Conservation (phyloP, 2,113 vertebrate genomes). For the Chloroceryle aenea region DNA sequence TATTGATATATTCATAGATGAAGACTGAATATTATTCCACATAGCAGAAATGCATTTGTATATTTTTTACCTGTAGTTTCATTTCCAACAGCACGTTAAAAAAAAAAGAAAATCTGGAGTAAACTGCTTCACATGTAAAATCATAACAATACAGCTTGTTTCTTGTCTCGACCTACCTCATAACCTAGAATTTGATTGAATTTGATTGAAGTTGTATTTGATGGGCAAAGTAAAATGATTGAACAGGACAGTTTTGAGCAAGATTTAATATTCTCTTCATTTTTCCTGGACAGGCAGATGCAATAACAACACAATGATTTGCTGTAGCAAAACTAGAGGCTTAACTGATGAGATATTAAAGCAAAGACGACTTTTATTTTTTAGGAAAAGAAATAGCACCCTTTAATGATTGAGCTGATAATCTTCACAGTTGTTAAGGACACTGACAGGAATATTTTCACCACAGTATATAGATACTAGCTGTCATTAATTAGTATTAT, state of each 20-base stretch:
- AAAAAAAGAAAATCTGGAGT: background rate
- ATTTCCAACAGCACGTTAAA: background rate
- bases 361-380: background rate
- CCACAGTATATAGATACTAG: background rate
- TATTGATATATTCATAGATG: background rate
- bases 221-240: background rate
- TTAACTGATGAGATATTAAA: constrained; percentile 14
- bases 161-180: background rate
- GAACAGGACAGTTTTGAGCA: background rate
- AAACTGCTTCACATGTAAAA: background rate
- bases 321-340: background rate
- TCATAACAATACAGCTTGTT: background rate
- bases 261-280: background rate
- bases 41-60: rapidly evolving
- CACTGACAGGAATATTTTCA: constrained; percentile 4
- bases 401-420: background rate
- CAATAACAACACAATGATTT: constrained; percentile 8
- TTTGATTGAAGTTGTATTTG: background rate
- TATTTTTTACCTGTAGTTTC: background rate
- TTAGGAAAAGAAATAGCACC: background rate
- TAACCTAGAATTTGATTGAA: background rate
- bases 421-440: constrained; percentile 20
- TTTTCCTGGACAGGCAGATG: background rate
- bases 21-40: background rate
- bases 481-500: constrained; percentile 15